Base-by-base conservation (phyloP, 2,888 invertebrate species). In the Noctua janthina region DNA sequence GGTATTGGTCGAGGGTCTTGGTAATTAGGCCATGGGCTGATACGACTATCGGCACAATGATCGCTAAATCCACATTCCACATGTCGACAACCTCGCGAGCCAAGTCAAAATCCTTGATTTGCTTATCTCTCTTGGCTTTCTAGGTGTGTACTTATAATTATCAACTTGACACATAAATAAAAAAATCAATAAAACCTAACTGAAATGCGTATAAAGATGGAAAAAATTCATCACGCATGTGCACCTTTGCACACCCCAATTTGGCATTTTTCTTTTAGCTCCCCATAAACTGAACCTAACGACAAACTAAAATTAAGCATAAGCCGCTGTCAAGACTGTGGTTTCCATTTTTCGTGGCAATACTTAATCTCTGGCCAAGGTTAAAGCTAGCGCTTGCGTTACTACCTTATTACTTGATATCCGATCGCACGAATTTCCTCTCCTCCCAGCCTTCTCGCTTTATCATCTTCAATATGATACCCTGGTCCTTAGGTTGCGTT, bases 361-460 rank as follows among this genome's bases (percentile, higher is more conserved):
- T 20, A 10, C 17, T 64, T 35, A 35, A 35, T 17, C 8, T 64
- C 20, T 35, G 35, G 17, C 35, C 35, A 35, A 20, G 7, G 17
- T 7, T 3, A 8, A 20, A 20, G 35, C 4, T 17, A 66, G 10
- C 1, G 1, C 4, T 66, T 29, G 29, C 1, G 13, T 43, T n/a
- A 11, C 43, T 67, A 0, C n/a, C n/a, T 43, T 20, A 46, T 46
- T 15, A 68, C 15, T 68, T 68, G 10, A 20, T 11, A 17, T n/a
- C n/a, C 59, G 64, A 2, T 62, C 73, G 81, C 10, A 77, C 73
- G 6, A 75, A 83, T 4, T 13, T 77, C 11, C 89, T 82, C 8
- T 73, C 54, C 29, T 89, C 86, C 88, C 88, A 90, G 2, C 86
- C 80, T 0, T 90, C 85, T 2, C 91, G 83, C 39, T 79, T 43